Conservation (phyloP, 2,797 vertebrate species). For the Scolopax bukidnonensis region DNA sequence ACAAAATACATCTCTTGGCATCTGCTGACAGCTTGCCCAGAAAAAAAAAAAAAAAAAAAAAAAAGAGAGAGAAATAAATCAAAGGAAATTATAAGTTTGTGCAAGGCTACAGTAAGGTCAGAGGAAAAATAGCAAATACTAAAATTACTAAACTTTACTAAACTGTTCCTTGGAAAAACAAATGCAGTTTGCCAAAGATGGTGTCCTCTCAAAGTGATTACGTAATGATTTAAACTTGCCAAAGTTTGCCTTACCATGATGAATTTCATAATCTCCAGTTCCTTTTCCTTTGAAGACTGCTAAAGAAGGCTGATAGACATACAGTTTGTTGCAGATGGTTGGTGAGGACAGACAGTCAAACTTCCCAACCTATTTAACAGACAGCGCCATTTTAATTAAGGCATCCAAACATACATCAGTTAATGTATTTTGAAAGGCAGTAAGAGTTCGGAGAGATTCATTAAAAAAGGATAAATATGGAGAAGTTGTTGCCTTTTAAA, state of each 20-base stretch:
- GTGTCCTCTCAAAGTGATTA: background rate
- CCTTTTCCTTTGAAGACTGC: conserved; percentile 96
- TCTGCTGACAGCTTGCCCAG: background rate
- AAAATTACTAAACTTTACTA: background rate
- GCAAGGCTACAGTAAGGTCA: background rate
- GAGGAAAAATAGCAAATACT: background rate
- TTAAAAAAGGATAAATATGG: background rate
- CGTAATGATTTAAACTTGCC: background rate
- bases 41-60: background rate
- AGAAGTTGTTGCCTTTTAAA: background rate
- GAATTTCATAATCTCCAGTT: conserved; percentile 93
- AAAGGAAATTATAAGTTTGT: background rate
- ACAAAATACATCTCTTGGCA: background rate
- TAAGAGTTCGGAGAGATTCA: background rate
- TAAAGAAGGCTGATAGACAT: conserved; percentile 89
- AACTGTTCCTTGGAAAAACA: background rate
- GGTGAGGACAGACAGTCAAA: conserved; percentile 87
- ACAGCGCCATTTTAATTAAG: background rate
- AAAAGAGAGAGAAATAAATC: background rate
- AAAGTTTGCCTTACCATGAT: conserved; percentile 86
- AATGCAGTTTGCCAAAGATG: background rate
- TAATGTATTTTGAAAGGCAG: background rate
- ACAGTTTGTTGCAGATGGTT: conserved; percentile 85
- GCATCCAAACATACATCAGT: background rate
- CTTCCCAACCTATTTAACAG: conserved; percentile 85